A percentile compares a stretch with the other conserved stretches of the same genome.
Evolutionary conservation across 2,113 vertebrate species (phyloP).

Genomic region (Mungos mungo): DNA sequence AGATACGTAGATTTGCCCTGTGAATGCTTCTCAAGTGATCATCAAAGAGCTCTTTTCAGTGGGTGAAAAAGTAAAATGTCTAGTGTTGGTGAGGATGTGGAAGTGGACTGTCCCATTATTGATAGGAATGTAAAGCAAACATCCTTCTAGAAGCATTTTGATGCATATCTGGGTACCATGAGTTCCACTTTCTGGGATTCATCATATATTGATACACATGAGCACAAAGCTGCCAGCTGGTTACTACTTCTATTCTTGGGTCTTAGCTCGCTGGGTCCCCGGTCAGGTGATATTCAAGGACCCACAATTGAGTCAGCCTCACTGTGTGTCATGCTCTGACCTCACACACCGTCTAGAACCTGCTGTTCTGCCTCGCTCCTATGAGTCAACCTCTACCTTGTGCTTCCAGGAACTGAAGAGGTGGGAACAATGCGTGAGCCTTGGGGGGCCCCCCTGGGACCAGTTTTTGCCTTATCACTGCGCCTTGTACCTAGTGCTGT

Average conservation of each 20-base stretch:
- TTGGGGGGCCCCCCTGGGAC: not conserved
- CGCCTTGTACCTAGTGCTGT: not conserved
- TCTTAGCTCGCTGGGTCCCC: not conserved
- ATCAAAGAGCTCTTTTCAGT: not conserved
- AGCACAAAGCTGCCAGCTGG: not conserved
- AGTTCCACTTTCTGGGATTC: not conserved
- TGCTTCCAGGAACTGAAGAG: constrained; percentile 20
- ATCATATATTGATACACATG: no score
- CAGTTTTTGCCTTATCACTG: not conserved
- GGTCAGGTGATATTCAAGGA: not conserved
- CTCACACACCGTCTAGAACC: not conserved
- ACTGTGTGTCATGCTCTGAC: not conserved
- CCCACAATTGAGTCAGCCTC: not conserved
- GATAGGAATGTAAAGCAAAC: not conserved
- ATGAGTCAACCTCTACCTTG: not conserved
- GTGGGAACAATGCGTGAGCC: not conserved
- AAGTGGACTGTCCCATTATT: not conserved
- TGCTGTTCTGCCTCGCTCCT: not conserved
- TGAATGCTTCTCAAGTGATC: not conserved
- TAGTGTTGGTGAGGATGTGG: not conserved
- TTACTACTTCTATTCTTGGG: not conserved
- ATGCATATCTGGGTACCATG: not conserved
- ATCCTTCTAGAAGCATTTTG: not conserved
- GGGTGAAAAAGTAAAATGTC: not conserved
- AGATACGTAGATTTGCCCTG: not conserved